These are phyloP conservation scores for Drosophila formosana DNA, from an alignment of 2,888 invertebrate genomes.

Conservation along the genomic window DNA sequence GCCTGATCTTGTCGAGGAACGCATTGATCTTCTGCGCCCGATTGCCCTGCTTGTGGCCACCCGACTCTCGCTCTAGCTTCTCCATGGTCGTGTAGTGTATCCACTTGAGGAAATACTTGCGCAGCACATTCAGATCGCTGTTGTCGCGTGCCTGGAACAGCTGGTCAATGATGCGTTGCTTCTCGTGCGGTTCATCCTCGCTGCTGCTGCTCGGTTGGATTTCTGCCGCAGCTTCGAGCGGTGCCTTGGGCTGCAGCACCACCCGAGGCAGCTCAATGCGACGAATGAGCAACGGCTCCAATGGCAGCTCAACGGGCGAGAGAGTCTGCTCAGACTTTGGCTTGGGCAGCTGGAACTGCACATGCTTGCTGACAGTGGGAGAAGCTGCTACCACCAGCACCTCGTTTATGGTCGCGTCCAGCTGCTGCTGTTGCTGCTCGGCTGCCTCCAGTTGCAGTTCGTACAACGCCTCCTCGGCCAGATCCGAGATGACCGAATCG, in stretches of 20 bases:
- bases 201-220: conserved; percentile 29
- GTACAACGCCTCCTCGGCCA: conserved; percentile 81
- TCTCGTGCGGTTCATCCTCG: conserved; percentile 69
- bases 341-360: conserved; percentile 61
- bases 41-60: conserved; percentile 53
- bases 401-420: conserved; percentile 18
- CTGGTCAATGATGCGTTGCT: conserved; percentile 80
- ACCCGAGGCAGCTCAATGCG: conserved; percentile 71
- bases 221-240: neutral
- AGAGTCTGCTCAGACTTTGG: neutral
- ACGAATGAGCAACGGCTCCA: conserved; percentile 62
- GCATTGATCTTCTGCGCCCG: conserved; percentile 83
- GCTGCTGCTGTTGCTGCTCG: conserved; percentile 63
- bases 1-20: conserved; percentile 83
- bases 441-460: conserved; percentile 81
- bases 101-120: conserved; percentile 84
- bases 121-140: conserved; percentile 59
- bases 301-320: conserved; percentile 3
- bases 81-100: conserved; percentile 83
- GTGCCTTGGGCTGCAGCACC: conserved; percentile 45
- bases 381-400: conserved; percentile 5
- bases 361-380: conserved; percentile 42
- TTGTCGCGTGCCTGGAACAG: conserved; percentile 71
- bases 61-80: conserved; percentile 82
- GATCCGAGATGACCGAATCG: conserved; percentile 83